Conservation (phyloP, 2,888 invertebrate species). For the Danaus chrysippus region DNA sequence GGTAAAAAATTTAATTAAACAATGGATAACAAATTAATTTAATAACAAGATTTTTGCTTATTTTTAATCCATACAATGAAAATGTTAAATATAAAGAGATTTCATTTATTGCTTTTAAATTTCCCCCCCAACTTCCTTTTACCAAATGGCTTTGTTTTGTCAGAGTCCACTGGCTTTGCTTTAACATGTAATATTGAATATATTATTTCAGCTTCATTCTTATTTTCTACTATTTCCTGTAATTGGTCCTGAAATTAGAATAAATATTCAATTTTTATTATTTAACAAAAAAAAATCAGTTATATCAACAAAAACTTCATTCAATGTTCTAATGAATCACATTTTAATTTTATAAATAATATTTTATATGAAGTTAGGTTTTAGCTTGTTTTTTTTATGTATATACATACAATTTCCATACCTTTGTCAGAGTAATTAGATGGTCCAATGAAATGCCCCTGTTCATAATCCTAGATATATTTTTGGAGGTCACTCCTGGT, state of each 20-base stretch:
- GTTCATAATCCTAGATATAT: conserved; percentile 87
- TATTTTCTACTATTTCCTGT: conserved; percentile 84
- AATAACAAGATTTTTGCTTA: background rate
- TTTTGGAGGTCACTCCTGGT: conserved; percentile 93
- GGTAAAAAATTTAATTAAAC: background rate
- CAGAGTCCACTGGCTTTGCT: conserved; percentile 74
- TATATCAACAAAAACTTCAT: no score
- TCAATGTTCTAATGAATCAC: no score
- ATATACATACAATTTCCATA: conserved; percentile 41
- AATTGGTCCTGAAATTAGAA: conserved; percentile 81
- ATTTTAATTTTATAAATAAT: no score
- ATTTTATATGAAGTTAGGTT: background rate
- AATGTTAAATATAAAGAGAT: conserved; percentile 17
- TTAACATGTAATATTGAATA: conserved; percentile 85
- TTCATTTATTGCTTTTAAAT: conserved; percentile 51
- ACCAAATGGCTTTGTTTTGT: conserved; percentile 54
- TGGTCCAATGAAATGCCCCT: conserved; percentile 84
- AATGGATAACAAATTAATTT: background rate
- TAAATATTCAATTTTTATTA: background rate
- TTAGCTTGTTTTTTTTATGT: background rate
- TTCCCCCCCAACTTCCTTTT: conserved; percentile 60
- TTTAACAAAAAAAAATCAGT: background rate
- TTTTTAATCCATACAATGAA: conserved; percentile 22
- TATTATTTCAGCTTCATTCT: conserved; percentile 82
- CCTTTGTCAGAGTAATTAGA: conserved; percentile 79